A percentile compares a stretch with the other conserved stretches of the same genome.
phyloP scores from a whole-genome alignment of 1,140 invertebrate genomes.

The Drosophila bipectinata region DNA sequence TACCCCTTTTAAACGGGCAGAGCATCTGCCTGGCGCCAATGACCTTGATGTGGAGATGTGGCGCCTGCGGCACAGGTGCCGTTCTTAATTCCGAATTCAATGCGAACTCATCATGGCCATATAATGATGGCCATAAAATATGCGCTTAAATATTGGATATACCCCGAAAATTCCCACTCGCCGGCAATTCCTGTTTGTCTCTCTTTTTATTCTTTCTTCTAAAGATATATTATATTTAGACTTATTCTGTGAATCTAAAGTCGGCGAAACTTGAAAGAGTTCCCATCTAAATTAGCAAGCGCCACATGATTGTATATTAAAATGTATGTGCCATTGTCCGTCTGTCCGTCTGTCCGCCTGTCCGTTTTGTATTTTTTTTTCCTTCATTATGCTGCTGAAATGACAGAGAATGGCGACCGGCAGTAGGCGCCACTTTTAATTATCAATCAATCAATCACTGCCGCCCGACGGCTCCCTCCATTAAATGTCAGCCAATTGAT shows the following conservation, averaged over 20 bases:
- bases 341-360: conserved; percentile 8
- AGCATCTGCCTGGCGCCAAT: conserved; percentile 22
- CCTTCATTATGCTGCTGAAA: conserved; percentile 58
- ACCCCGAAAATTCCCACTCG: conserved; percentile 41
- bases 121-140: conserved; percentile 60
- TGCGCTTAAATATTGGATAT: conserved; percentile 49
- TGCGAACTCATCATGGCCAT: conserved; percentile 37
- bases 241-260: conserved; percentile 16
- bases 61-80: conserved; percentile 61
- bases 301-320: conserved; percentile 71
- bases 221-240: not conserved
- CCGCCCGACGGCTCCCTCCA: conserved; percentile 72
- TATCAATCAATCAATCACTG: conserved; percentile 76
- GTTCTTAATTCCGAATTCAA: conserved; percentile 48
- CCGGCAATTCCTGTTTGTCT: conserved; percentile 30
- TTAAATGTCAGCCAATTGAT: conserved; percentile 63
- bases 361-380: not conserved
- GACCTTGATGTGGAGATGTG: conserved; percentile 45
- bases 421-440: conserved; percentile 76
- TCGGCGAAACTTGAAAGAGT: conserved; percentile 66
- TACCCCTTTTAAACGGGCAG: not conserved
- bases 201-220: not conserved
- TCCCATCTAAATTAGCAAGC: conserved; percentile 66
- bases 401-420: conserved; percentile 33
- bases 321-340: conserved; percentile 35